Percentiles rank a stretch among this genome's conserved stretches.
phyloP scores from a whole-genome alignment of 2,113 vertebrate species.

The Ptilorrhoa leucosticta region DNA sequence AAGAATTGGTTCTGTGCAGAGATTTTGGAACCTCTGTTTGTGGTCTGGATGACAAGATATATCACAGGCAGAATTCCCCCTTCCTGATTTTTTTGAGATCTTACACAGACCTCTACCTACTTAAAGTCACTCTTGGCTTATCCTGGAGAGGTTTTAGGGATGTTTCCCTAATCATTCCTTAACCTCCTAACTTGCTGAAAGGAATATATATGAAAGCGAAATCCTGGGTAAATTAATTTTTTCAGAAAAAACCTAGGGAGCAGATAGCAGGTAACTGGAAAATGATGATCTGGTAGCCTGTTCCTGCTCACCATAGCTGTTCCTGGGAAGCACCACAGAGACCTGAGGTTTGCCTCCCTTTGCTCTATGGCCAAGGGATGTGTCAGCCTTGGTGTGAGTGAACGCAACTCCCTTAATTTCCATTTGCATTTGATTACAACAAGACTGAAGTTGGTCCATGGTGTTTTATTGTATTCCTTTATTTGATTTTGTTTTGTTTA shows the following conservation, averaged over 20 bases:
- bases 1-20: background rate
- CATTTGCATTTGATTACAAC: background rate
- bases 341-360: background rate
- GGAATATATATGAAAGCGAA: background rate
- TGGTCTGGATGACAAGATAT: background rate
- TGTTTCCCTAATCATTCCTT: background rate
- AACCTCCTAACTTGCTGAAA: background rate
- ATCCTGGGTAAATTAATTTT: background rate
- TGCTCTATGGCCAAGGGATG: background rate
- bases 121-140: background rate
- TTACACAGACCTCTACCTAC: background rate
- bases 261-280: background rate
- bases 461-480: background rate
- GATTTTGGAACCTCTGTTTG: background rate
- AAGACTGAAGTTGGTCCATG: background rate
- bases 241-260: background rate
- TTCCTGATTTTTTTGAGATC: background rate
- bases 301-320: background rate
- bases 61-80: background rate
- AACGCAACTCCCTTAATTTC: background rate
- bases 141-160: background rate
- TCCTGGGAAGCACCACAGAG: background rate
- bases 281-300: background rate
- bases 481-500: constrained; percentile 7
- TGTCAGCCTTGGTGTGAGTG: background rate